These are phyloP conservation scores for Silvanus unidentatus DNA, from an alignment of 2,888 invertebrate species.

Conservation along the genomic window DNA sequence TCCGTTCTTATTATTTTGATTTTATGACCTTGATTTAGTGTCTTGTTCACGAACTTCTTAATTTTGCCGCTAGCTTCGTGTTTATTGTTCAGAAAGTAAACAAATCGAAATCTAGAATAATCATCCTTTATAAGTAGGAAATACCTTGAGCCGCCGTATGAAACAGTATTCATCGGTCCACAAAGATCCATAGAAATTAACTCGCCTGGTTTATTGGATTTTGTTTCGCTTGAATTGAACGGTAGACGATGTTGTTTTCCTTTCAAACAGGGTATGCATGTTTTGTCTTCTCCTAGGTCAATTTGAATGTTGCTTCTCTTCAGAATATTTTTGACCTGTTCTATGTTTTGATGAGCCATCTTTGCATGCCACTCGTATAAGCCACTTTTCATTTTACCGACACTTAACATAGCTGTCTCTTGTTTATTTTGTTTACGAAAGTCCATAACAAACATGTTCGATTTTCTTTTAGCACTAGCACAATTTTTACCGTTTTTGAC, in stretches of 20 bases:
- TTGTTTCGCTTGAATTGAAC: neutral
- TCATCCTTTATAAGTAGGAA: slow-evolving; percentile 19
- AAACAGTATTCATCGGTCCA: slow-evolving; percentile 12
- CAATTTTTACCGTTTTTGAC: slow-evolving; percentile 4
- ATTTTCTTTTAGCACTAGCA: slow-evolving; percentile 2
- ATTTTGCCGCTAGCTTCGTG: slow-evolving; percentile 10
- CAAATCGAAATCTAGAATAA: slow-evolving; percentile 13
- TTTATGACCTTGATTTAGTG: slow-evolving; percentile 7
- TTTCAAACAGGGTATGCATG: neutral
- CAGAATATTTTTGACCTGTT: slow-evolving; percentile 4
- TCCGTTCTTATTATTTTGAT: slow-evolving; percentile 8
- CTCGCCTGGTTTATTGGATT: neutral
- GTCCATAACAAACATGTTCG: slow-evolving; percentile 4
- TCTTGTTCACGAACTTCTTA: slow-evolving; percentile 4
- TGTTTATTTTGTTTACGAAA: neutral
- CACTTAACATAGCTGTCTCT: neutral
- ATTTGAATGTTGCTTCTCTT: neutral
- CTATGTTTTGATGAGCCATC: slow-evolving; percentile 7
- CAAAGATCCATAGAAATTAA: neutral
- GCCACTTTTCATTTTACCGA: neutral
- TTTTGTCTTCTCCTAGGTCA: neutral
- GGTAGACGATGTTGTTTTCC: neutral
- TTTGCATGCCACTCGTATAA: slow-evolving; percentile 6
- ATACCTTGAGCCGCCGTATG: slow-evolving; percentile 14
- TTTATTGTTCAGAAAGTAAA: slow-evolving; percentile 18